A percentile compares a stretch with the other conserved stretches of the same genome.
These are phyloP conservation scores for Neotoxoptera formosana DNA, from an alignment of 1,140 invertebrate genomes.

Conservation along the genomic window DNA sequence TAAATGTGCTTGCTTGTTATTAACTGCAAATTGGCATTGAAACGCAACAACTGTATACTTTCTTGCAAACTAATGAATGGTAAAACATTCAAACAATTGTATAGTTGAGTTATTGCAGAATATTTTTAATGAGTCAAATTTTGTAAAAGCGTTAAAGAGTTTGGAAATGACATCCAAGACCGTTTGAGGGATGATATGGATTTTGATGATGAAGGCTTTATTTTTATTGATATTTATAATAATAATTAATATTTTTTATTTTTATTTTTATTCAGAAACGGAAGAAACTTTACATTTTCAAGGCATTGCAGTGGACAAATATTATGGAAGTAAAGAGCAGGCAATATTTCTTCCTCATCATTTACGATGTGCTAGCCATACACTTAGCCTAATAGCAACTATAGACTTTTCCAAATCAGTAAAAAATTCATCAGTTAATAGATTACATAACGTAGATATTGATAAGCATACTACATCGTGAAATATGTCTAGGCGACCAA, in stretches of 20 bases:
- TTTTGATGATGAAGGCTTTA: neutral
- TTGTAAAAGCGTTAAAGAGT: neutral
- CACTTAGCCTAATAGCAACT: conserved; percentile 17
- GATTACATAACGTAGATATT: neutral
- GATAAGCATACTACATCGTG: neutral
- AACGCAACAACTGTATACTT: neutral
- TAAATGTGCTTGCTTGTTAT: no score
- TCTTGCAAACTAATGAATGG: neutral
- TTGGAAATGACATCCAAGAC: neutral
- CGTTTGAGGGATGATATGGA: neutral
- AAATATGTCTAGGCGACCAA: neutral
- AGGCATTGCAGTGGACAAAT: neutral
- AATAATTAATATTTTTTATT: neutral
- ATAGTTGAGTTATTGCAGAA: neutral
- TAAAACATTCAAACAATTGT: neutral
- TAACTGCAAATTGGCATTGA: no score
- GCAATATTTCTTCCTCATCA: neutral
- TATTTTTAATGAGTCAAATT: neutral
- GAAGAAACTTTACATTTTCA: neutral
- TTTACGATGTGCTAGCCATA: neutral
- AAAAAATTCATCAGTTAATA: neutral
- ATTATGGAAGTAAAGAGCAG: neutral
- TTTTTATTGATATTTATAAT: no score
- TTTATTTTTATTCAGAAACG: neutral
- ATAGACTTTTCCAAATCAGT: neutral